A percentile compares a stretch with the other conserved stretches of the same genome.
phyloP scores from a whole-genome alignment of 2,888 invertebrate genomes.

The Lasioglossum pauxillum region DNA sequence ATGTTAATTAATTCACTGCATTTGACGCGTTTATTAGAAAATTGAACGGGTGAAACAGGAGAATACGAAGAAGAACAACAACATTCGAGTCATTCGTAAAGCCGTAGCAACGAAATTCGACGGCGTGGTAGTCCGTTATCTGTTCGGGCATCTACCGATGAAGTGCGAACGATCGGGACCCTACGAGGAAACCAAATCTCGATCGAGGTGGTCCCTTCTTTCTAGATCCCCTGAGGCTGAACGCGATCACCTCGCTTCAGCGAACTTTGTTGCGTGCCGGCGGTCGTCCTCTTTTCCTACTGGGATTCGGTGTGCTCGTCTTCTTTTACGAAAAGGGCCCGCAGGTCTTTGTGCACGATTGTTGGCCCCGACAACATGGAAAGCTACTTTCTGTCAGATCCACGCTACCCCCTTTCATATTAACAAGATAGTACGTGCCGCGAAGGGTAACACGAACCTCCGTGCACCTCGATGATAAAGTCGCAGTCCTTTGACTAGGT shows the following conservation, averaged over 20 bases:
- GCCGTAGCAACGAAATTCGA: conserved; percentile 37
- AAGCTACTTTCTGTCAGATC: conserved; percentile 46
- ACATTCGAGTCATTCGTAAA: not conserved
- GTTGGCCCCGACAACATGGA: conserved; percentile 38
- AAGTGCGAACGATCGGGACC: conserved; percentile 67
- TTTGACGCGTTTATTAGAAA: not conserved
- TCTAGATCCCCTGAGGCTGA: conserved; percentile 38
- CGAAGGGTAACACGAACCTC: conserved; percentile 26
- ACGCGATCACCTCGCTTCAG: conserved; percentile 57
- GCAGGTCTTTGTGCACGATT: conserved; percentile 37
- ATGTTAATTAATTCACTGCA: not conserved
- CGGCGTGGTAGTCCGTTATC: conserved; percentile 50
- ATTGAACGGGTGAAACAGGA: not conserved
- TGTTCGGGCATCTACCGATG: conserved; percentile 50
- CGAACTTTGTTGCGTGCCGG: conserved; percentile 56
- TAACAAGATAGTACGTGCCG: not conserved
- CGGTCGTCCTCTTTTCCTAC: conserved; percentile 40
- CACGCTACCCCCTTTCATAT: not conserved
- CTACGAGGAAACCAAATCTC: conserved; percentile 71
- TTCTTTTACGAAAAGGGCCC: conserved; percentile 26
- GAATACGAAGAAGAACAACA: not conserved
- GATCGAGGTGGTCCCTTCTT: conserved; percentile 71
- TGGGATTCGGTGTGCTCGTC: conserved; percentile 10
- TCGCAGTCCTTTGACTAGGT: not conserved
- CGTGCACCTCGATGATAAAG: conserved; percentile 26